These are phyloP conservation scores for Parnassius glacialis DNA, from an alignment of 2,888 invertebrate species.

Conservation along the genomic window DNA sequence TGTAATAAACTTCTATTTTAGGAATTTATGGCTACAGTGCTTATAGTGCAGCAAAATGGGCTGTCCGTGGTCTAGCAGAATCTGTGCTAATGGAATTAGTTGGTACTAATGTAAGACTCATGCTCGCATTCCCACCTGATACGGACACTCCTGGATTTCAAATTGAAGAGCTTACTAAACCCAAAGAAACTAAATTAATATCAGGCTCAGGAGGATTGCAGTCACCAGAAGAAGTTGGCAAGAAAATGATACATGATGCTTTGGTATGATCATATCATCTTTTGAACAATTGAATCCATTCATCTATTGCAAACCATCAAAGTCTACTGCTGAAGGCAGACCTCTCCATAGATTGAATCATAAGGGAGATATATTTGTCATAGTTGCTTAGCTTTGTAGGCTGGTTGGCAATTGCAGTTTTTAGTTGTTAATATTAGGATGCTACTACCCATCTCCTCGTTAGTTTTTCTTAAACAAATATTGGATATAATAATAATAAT, in stretches of 20 bases:
- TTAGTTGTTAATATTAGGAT: too few relatives aligned
- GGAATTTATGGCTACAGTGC: conserved; percentile 96
- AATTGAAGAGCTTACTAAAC: conserved; percentile 92
- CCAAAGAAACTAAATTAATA: conserved; percentile 92
- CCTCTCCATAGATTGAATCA: too few relatives aligned
- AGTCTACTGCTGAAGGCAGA: too few relatives aligned
- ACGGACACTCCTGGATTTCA: conserved; percentile 98
- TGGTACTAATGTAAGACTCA: conserved; percentile 90
- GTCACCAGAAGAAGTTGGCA: conserved; percentile 89
- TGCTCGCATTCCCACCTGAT: conserved; percentile 95
- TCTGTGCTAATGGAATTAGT: conserved; percentile 95
- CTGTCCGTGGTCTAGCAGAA: conserved; percentile 96
- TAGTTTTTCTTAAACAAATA: too few relatives aligned
- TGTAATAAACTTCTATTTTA: conserved; percentile 41
- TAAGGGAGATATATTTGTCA: too few relatives aligned
- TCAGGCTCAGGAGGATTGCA: conserved; percentile 89
- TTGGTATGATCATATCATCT: conserved; percentile 76
- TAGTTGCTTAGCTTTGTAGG: too few relatives aligned
- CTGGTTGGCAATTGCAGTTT: too few relatives aligned
- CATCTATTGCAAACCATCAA: too few relatives aligned
- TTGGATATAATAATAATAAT: too few relatives aligned
- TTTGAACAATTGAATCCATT: too few relatives aligned
- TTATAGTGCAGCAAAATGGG: conserved; percentile 97
- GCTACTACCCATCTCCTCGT: too few relatives aligned
- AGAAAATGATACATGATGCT: conserved; percentile 88